These are phyloP conservation scores for Galago senegalensis DNA, from an alignment of 2,797 vertebrate genomes.

Conservation along the genomic window DNA sequence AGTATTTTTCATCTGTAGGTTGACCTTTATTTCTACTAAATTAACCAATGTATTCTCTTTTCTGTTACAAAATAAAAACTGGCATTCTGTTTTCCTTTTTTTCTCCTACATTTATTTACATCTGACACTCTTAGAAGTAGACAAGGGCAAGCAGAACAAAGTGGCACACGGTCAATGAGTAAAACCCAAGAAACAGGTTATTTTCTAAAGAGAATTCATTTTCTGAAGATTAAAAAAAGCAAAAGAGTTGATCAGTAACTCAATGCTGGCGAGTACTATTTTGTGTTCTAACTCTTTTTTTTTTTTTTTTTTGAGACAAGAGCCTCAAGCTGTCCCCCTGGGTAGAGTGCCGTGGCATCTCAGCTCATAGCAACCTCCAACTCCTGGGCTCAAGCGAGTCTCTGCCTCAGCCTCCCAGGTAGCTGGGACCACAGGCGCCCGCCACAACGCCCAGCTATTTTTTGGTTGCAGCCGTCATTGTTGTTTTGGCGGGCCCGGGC, in stretches of 20 bases:
- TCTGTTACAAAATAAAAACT: not conserved
- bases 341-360: too few relatives aligned
- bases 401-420: too few relatives aligned
- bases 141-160: conserved; percentile 29
- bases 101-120: conserved; percentile 29
- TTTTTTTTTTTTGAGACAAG: too few relatives aligned
- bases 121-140: conserved; percentile 16
- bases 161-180: not conserved
- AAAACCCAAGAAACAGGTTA: conserved; percentile 31
- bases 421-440: too few relatives aligned
- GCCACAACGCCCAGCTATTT: too few relatives aligned
- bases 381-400: too few relatives aligned
- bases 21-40: conserved; percentile 44
- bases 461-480: too few relatives aligned
- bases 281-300: not conserved
- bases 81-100: not conserved
- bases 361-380: too few relatives aligned
- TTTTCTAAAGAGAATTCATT: conserved; percentile 41
- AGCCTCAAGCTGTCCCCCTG: too few relatives aligned
- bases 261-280: not conserved
- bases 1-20: conserved; percentile 1
- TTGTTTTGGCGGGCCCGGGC: too few relatives aligned
- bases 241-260: conserved; percentile 19
- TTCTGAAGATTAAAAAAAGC: conserved; percentile 57
- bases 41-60: conserved; percentile 41